phyloP scores from a whole-genome alignment of 1,140 invertebrate species.

The Bombus sibiricus region DNA sequence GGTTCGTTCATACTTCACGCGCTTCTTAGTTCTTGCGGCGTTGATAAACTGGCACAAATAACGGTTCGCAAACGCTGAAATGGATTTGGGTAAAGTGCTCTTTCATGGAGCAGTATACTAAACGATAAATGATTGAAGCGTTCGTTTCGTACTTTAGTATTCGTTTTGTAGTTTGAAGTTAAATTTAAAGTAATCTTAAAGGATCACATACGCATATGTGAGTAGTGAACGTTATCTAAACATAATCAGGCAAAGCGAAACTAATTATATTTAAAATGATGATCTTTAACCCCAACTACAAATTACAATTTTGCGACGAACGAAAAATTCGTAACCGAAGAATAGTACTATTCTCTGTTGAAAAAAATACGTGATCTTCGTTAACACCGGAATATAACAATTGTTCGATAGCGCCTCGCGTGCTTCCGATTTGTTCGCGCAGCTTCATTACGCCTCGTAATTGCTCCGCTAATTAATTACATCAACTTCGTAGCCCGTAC shows the following conservation, averaged over 20 bases:
- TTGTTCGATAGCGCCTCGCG: not conserved
- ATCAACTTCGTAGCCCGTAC: slow-evolving; percentile 16
- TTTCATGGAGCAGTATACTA: not conserved
- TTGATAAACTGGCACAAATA: slow-evolving; percentile 19
- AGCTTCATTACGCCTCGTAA: slow-evolving; percentile 45
- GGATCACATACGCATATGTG: too few species aligned
- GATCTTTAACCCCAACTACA: not conserved
- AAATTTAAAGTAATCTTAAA: too few species aligned
- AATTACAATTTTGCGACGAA: not conserved
- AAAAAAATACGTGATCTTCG: not conserved
- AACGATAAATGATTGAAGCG: not conserved
- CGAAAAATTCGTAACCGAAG: not conserved
- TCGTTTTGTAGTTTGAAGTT: too few species aligned
- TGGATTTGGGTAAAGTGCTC: not conserved
- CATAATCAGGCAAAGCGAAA: too few species aligned
- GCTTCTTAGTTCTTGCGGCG: not conserved
- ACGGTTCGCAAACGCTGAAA: not conserved
- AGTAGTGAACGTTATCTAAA: too few species aligned
- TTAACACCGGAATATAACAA: slow-evolving; percentile 3
- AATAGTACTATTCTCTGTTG: not conserved
- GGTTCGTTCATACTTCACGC: slow-evolving; percentile 28
- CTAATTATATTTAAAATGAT: not conserved
- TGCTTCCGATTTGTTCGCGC: slow-evolving; percentile 34
- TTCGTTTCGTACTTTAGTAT: not conserved
- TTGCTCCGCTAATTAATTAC: slow-evolving; percentile 52